Base-by-base conservation (phyloP, 2,797 vertebrate genomes). In the Danio albolineatus region DNA sequence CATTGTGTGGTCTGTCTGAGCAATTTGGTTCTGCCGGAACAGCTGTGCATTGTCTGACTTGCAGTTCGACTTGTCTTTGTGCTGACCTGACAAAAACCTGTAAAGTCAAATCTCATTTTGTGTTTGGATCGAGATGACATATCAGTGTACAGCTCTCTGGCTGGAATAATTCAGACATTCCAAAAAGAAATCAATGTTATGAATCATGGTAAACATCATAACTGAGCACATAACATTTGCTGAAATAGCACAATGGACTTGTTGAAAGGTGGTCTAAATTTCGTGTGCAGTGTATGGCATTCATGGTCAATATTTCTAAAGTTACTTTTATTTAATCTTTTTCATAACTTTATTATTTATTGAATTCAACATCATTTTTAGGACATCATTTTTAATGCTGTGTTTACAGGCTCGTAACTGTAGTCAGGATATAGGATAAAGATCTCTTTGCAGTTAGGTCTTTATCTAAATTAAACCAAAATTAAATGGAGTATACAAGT, bases 1-100 rank as follows among this genome's bases (percentile, higher is more conserved):
- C 79, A 86, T 89, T 89, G 85, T 69, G 76, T 64, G 44, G 19
- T 65, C 44, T 44, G n/a, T 12, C 56, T 53, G 64, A 78, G 43
- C 10, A 46, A 19, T 14, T 46, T 53, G 65, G 53, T 69, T 6
- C 49, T 19, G 61, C 17, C 21, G 69, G 69, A 79, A 60, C 57
- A 46, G 49, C 13, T 41, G 9, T 36, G 10, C 16, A 53, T 76
- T 60, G 57, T 65, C 5, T 12, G 28, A 39, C 4, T 46, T 28
- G 28, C 28, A 73, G 21, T 60, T 64, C 44, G 67, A 65, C 48
- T n/a, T 28, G 38, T 66, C 39, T 82, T 36, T 53, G 28, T 76
- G 48, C 56, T 17, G 10, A 53, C 62, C 46, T 73, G 16, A 10
- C 51, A 51, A 2, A 48, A 54, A 60, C 62, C 60, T 49, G 39